A percentile compares a stretch with the other conserved stretches of the same genome.
phyloP scores from a whole-genome alignment of 2,797 vertebrate species.

The Sebastes itinus region DNA sequence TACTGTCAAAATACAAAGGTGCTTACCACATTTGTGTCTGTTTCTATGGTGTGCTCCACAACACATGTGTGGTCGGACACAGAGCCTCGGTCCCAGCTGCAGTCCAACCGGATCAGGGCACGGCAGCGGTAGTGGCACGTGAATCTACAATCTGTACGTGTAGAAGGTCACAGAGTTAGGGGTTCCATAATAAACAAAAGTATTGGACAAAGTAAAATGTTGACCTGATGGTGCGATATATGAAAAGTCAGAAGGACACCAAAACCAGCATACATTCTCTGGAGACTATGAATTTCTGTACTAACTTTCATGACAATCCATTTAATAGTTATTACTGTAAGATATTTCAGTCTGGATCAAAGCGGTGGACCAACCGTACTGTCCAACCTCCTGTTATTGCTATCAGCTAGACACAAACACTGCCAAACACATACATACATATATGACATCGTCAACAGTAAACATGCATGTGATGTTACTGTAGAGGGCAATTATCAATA shows the following conservation, averaged over 20 bases:
- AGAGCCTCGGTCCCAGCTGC: slow-evolving; percentile 82
- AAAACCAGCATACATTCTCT: too few relatives aligned
- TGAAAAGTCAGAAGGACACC: too few relatives aligned
- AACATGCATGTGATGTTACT: neutral
- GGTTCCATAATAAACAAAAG: too few relatives aligned
- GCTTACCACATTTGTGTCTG: slow-evolving; percentile 97
- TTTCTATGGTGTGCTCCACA: slow-evolving; percentile 87
- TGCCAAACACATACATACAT: neutral
- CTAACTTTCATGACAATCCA: too few relatives aligned
- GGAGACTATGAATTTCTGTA: too few relatives aligned
- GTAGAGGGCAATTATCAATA: neutral
- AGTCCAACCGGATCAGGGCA: slow-evolving; percentile 91
- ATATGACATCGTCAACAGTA: neutral
- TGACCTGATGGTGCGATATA: too few relatives aligned
- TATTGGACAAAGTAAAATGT: too few relatives aligned
- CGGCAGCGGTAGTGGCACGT: slow-evolving; percentile 95
- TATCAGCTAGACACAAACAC: neutral
- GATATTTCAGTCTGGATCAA: too few relatives aligned
- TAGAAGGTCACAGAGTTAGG: neutral
- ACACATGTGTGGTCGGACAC: slow-evolving; percentile 64
- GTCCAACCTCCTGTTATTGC: too few relatives aligned
- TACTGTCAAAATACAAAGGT: neutral
- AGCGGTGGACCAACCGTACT: too few relatives aligned
- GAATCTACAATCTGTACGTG: slow-evolving; percentile 90
- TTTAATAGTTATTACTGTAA: too few relatives aligned